A percentile compares a stretch with the other conserved stretches of the same genome.
Conservation (phyloP, 2,797 vertebrate genomes). For the Anguilla obscura region DNA sequence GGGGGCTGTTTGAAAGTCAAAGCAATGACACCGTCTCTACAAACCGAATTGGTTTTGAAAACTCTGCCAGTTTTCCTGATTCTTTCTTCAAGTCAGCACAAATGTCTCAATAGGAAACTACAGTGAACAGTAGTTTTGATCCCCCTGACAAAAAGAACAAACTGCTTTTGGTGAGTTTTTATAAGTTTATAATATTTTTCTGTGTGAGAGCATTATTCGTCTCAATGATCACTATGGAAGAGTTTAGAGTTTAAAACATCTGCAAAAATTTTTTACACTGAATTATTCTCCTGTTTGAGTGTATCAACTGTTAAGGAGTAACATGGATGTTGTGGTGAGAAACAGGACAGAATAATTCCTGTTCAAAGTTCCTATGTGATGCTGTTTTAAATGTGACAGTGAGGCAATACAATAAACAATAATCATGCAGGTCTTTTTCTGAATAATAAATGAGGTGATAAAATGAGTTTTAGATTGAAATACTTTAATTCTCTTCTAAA, state of each 20-base stretch:
- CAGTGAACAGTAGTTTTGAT: conserved; percentile 37
- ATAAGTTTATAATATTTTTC: neutral
- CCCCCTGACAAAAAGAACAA: conserved; percentile 45
- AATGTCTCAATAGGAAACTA: conserved; percentile 60
- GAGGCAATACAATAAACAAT: neutral
- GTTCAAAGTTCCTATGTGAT: neutral
- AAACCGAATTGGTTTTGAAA: conserved; percentile 29
- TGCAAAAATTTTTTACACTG: no score
- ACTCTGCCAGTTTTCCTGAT: neutral
- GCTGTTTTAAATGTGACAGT: neutral
- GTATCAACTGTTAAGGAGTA: neutral
- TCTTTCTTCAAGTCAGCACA: conserved; percentile 39
- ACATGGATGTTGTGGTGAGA: neutral
- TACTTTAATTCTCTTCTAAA: neutral
- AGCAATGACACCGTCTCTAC: conserved; percentile 34
- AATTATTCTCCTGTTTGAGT: neutral
- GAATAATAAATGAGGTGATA: neutral
- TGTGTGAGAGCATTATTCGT: neutral
- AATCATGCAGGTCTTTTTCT: neutral
- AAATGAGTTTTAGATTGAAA: neutral
- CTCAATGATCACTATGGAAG: neutral
- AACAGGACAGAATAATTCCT: neutral
- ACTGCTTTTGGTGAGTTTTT: conserved; percentile 66
- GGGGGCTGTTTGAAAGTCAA: conserved; percentile 31
- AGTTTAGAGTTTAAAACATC: neutral